Evolutionary conservation across 2,797 vertebrate genomes (phyloP).

Genomic region (Cyclopterus lumpus): DNA sequence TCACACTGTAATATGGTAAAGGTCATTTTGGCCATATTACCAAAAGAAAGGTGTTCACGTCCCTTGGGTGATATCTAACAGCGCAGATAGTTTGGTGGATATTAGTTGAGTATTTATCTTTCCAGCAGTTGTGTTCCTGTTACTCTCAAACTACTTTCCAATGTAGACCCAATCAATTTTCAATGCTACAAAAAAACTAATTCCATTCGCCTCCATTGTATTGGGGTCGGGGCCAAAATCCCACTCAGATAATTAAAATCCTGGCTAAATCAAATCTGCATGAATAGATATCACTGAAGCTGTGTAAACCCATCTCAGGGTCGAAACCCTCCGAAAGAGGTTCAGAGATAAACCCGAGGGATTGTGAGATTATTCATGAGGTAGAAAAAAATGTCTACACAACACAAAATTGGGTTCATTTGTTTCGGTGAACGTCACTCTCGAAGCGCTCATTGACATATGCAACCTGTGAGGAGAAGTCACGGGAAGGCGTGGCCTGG

Average conservation of each 20-base stretch:
- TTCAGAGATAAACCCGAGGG: no score
- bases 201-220: background rate
- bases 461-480: background rate
- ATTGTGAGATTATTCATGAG: no score
- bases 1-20: slow-evolving; percentile 1
- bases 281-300: background rate
- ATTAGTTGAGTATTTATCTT: background rate
- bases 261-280: background rate
- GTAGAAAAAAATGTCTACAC: no score
- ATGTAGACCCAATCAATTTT: background rate
- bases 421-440: background rate
- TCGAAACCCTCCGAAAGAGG: background rate
- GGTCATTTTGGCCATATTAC: background rate
- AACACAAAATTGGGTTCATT: background rate
- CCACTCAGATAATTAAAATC: background rate
- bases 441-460: background rate
- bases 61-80: background rate
- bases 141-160: background rate
- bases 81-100: background rate
- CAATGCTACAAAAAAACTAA: background rate
- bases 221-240: background rate
- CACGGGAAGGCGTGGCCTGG: background rate
- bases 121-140: background rate
- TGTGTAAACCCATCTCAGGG: background rate
- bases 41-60: background rate